Evolutionary conservation across 2,888 invertebrate genomes (phyloP).

Genomic region (Drosophila villosipedis): DNA sequence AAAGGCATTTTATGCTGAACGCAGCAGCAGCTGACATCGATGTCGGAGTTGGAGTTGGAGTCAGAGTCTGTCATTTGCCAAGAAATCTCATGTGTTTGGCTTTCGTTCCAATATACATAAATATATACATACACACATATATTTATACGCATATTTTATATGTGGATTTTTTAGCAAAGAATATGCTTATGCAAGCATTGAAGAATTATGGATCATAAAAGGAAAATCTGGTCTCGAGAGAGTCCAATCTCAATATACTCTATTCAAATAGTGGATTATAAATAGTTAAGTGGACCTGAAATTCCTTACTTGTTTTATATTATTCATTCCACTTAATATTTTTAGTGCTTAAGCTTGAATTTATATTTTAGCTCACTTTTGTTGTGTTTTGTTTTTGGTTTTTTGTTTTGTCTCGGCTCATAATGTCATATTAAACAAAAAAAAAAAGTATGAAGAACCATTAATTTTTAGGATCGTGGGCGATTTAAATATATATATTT

Average conservation of each 20-base stretch:
- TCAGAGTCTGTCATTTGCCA: constrained; percentile 50
- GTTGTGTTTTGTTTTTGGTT: no score
- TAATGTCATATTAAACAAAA: no score
- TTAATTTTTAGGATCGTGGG: not conserved
- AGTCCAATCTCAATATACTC: not conserved
- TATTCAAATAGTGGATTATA: not conserved
- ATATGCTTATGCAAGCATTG: constrained; percentile 68
- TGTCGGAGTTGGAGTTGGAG: constrained; percentile 8
- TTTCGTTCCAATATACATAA: constrained; percentile 4
- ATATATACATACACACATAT: not conserved
- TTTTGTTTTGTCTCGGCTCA: no score
- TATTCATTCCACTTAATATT: not conserved
- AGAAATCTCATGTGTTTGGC: constrained; percentile 34
- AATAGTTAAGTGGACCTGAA: not conserved
- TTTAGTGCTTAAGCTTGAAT: not conserved
- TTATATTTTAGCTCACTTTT: not conserved
- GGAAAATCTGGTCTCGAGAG: not conserved
- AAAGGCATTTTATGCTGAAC: constrained; percentile 77
- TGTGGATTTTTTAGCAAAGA: constrained; percentile 14
- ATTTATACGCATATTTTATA: not conserved
- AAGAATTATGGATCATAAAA: constrained; percentile 51
- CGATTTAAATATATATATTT: not conserved
- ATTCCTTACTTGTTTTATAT: not conserved
- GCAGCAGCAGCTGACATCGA: constrained; percentile 57
- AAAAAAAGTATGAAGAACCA: not conserved